Evolutionary conservation across 1,140 invertebrate species (phyloP).

Genomic region (Hypothenemus hampei): DNA sequence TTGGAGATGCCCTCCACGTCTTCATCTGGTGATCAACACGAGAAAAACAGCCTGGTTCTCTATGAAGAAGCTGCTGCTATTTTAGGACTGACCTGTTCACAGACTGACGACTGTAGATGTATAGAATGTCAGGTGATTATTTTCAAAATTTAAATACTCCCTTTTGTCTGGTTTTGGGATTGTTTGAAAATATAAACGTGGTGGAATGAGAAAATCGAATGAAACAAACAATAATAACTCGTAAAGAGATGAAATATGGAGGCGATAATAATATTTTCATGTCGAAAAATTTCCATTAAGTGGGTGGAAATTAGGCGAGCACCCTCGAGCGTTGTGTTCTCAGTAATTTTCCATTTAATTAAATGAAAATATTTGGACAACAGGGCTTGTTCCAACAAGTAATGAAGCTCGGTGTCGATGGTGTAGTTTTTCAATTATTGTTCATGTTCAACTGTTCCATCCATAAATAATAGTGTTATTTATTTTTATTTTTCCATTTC

Average conservation of each 20-base stretch:
- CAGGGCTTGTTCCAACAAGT: no score
- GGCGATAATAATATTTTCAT: background rate
- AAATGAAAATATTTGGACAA: constrained; percentile 5
- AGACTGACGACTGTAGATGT: constrained; percentile 56
- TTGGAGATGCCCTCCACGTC: constrained; percentile 12
- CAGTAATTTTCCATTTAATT: constrained; percentile 1
- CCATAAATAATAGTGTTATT: no score
- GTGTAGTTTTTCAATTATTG: no score
- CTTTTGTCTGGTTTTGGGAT: no score
- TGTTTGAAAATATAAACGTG: no score
- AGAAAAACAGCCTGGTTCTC: constrained; percentile 43
- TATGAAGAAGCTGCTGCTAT: constrained; percentile 56
- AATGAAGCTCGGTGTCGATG: no score
- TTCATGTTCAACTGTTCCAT: no score
- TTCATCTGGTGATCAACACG: background rate
- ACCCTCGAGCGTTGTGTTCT: background rate
- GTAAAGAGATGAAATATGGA: constrained; percentile 2
- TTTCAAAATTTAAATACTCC: no score
- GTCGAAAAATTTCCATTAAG: constrained; percentile 2
- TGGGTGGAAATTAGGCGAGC: background rate
- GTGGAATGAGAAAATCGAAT: background rate
- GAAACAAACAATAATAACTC: background rate
- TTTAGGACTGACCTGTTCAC: constrained; percentile 52
- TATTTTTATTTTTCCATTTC: no score
- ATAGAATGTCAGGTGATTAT: constrained; percentile 54